These are phyloP conservation scores for Brachypterus glaber DNA, from an alignment of 2,888 invertebrate species.

Conservation along the genomic window DNA sequence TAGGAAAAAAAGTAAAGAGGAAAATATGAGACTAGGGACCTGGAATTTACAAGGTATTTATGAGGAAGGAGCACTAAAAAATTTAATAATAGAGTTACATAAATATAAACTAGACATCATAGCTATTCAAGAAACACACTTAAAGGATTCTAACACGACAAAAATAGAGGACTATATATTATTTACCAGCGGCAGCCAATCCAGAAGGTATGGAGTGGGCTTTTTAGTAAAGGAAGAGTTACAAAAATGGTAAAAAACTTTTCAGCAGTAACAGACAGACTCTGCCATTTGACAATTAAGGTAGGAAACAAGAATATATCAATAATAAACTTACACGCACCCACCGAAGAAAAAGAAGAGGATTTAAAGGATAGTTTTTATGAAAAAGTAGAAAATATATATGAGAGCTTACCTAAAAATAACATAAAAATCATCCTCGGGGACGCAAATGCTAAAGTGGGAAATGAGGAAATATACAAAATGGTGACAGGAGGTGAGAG, in stretches of 20 bases:
- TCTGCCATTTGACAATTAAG: not conserved
- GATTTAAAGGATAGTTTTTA: not conserved
- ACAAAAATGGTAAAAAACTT: not conserved
- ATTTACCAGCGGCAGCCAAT: not conserved
- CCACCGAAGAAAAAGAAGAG: not conserved
- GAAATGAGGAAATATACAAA: not conserved
- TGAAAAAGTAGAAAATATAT: not conserved
- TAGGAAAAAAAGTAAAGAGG: not conserved
- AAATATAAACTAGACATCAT: constrained; percentile 3
- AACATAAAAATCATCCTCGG: constrained; percentile 2
- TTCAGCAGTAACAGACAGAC: not conserved
- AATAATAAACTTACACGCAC: not conserved
- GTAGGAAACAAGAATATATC: not conserved
- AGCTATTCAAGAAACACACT: not conserved
- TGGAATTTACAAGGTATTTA: not conserved
- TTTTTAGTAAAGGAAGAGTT: not conserved
- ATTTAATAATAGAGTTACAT: not conserved
- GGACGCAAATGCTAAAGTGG: constrained; percentile 3
- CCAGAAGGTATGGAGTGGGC: not conserved
- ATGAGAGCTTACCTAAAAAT: not conserved
- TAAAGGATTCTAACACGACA: no score
- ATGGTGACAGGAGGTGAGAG: constrained; percentile 2
- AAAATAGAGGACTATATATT: not conserved
- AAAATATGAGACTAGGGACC: not conserved
- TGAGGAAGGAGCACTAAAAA: not conserved